Evolutionary conservation across 2,113 vertebrate species (phyloP).

Genomic region (Natator depressus): DNA sequence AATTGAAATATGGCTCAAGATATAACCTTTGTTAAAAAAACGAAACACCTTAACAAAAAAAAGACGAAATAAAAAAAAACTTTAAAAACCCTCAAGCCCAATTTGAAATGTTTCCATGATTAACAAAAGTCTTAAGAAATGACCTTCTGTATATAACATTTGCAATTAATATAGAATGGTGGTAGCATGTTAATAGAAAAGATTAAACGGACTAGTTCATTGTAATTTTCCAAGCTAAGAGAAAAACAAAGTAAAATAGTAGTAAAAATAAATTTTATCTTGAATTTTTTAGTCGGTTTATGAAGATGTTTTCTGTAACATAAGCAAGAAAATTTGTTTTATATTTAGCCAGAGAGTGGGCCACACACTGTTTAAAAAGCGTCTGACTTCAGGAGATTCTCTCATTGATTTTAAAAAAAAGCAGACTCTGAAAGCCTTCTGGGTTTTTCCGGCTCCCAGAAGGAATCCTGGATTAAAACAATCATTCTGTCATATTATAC

Average conservation of each 20-base stretch:
- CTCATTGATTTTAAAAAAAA: accelerated
- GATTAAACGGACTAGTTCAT: accelerated
- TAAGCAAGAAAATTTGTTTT: not conserved
- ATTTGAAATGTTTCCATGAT: not conserved
- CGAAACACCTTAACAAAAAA: not conserved
- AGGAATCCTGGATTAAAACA: accelerated
- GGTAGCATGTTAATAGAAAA: not conserved
- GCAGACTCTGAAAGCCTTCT: accelerated
- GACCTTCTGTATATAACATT: not conserved
- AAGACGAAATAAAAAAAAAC: too few relatives aligned
- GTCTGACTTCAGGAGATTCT: not conserved
- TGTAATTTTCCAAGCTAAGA: accelerated
- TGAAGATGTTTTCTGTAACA: accelerated
- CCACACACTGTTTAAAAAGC: accelerated
- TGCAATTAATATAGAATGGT: not conserved
- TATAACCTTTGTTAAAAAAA: not conserved
- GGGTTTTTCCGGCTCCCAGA: accelerated
- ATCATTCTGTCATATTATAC: accelerated
- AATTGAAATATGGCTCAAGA: not conserved
- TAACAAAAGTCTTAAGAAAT: not conserved
- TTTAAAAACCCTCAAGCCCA: not conserved
- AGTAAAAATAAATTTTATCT: accelerated
- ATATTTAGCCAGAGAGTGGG: accelerated
- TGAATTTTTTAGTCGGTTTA: not conserved
- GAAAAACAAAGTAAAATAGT: not conserved